Conservation (phyloP, 2,888 invertebrate species). For the Pharmacophagus antenor region DNA sequence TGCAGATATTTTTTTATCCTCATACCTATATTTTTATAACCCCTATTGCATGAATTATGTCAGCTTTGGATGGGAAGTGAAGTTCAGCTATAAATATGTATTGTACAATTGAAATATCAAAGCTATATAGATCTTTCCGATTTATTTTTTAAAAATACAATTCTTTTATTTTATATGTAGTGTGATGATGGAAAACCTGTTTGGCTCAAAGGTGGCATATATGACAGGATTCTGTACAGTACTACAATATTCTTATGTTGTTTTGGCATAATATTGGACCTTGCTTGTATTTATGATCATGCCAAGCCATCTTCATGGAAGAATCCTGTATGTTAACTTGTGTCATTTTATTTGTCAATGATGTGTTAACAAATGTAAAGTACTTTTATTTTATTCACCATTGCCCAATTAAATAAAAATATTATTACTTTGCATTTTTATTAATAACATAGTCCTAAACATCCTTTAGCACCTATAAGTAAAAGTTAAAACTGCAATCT, state of each 20-base stretch:
- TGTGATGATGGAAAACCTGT: slow-evolving; percentile 53
- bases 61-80: too few species aligned
- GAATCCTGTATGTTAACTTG: slow-evolving; percentile 16
- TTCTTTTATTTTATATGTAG: slow-evolving; percentile 37
- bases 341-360: background rate
- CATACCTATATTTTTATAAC: too few species aligned
- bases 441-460: background rate
- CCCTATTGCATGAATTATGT: too few species aligned
- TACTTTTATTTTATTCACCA: too few species aligned
- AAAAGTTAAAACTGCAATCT: background rate
- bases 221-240: slow-evolving; percentile 49
- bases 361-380: background rate
- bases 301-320: slow-evolving; percentile 48
- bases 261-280: slow-evolving; percentile 37
- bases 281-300: slow-evolving; percentile 38
- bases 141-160: too few species aligned
- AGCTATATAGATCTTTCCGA: too few species aligned
- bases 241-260: slow-evolving; percentile 39
- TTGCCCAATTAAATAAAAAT: background rate
- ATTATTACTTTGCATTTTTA: background rate
- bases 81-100: too few species aligned
- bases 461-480: too few species aligned
- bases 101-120: too few species aligned
- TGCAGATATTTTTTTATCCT: too few species aligned
- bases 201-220: slow-evolving; percentile 54